These are phyloP conservation scores for Lasioglossum oenotherae DNA, from an alignment of 2,888 invertebrate species.

Conservation along the genomic window DNA sequence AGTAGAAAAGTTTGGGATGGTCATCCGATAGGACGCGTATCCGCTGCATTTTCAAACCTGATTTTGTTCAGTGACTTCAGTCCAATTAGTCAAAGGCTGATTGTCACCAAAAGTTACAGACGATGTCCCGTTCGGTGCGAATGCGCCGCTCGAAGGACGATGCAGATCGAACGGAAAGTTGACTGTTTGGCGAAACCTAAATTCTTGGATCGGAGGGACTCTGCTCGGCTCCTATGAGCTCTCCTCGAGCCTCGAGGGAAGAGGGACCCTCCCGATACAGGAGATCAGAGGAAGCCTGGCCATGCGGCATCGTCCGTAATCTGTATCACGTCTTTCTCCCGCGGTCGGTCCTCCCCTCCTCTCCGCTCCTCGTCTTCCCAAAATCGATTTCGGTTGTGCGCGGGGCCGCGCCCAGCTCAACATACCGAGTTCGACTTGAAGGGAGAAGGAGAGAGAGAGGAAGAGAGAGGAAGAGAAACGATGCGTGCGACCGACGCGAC, in stretches of 20 bases:
- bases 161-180: not conserved
- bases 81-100: not conserved
- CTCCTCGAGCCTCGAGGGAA: constrained; percentile 44
- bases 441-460: not conserved
- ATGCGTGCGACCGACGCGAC: constrained; percentile 14
- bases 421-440: constrained; percentile 67
- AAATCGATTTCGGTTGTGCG: constrained; percentile 81
- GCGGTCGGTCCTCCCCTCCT: constrained; percentile 54
- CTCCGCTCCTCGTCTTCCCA: constrained; percentile 76
- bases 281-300: constrained; percentile 66
- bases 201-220: not conserved
- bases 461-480: constrained; percentile 3
- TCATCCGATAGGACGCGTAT: too few relatives aligned
- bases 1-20: too few relatives aligned
- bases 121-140: too few relatives aligned
- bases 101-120: too few relatives aligned
- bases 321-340: constrained; percentile 73
- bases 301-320: constrained; percentile 68
- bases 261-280: constrained; percentile 59
- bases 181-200: not conserved
- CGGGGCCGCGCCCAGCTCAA: constrained; percentile 81
- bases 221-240: constrained; percentile 44
- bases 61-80: not conserved
- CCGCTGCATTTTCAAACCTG: too few relatives aligned
- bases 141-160: not conserved